Percentiles rank a stretch among this genome's conserved stretches.
Evolutionary conservation across 2,888 invertebrate species (phyloP).

Genomic region (Endomychus coccineus): DNA sequence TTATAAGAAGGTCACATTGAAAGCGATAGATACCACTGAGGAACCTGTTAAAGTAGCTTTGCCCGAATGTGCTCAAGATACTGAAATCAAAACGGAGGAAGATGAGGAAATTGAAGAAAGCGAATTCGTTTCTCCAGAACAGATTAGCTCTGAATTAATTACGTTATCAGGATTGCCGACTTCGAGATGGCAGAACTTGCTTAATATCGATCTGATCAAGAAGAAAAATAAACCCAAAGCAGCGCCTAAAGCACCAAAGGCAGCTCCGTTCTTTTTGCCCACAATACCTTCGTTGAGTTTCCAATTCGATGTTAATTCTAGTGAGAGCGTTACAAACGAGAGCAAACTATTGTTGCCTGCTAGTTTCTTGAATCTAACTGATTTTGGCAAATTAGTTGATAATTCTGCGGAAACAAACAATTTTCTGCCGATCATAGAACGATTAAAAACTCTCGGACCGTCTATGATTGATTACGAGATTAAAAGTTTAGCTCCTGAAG

Average conservation of each 20-base stretch:
- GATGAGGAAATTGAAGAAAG: slow-evolving; percentile 47
- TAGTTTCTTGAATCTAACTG: slow-evolving; percentile 58
- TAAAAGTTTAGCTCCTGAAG: slow-evolving; percentile 67
- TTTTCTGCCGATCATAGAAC: slow-evolving; percentile 52
- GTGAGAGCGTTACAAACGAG: slow-evolving; percentile 34
- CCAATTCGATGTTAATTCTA: slow-evolving; percentile 63
- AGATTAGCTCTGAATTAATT: slow-evolving; percentile 67
- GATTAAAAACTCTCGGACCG: slow-evolving; percentile 66
- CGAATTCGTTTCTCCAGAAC: slow-evolving; percentile 66
- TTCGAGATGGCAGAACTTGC: slow-evolving; percentile 85
- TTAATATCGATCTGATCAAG: slow-evolving; percentile 56
- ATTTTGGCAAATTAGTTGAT: slow-evolving; percentile 59
- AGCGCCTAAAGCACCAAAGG: slow-evolving; percentile 71
- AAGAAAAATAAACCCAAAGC: slow-evolving; percentile 85
- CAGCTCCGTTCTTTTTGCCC: slow-evolving; percentile 94
- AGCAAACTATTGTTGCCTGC: slow-evolving; percentile 53
- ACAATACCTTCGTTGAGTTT: slow-evolving; percentile 77
- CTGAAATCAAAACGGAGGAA: slow-evolving; percentile 34
- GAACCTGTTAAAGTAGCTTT: slow-evolving; percentile 49
- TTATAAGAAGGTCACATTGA: slow-evolving; percentile 73
- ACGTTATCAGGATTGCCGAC: slow-evolving; percentile 79
- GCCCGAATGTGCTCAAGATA: slow-evolving; percentile 42
- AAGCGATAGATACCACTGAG: slow-evolving; percentile 55
- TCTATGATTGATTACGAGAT: slow-evolving; percentile 84
- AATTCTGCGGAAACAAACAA: slow-evolving; percentile 46